These are phyloP conservation scores for Malurus alboscapulatus DNA, from an alignment of 2,113 vertebrate species.

Conservation along the genomic window DNA sequence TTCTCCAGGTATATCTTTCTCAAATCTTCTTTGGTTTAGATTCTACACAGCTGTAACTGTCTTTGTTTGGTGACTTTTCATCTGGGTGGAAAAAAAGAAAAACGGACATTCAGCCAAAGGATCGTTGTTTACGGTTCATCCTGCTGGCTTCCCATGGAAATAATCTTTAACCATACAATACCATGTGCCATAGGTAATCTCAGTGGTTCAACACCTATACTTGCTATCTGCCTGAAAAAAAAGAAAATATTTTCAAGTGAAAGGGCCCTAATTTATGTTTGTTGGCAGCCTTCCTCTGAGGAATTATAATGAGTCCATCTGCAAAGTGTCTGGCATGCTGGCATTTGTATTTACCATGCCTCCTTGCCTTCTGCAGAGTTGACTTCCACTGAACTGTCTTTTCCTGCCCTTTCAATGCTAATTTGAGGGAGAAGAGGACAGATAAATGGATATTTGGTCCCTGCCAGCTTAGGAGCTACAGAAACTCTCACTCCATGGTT, in stretches of 20 bases:
- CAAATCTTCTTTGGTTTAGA: neutral
- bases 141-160: neutral
- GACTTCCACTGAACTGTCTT: neutral
- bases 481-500: neutral
- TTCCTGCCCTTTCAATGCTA: neutral
- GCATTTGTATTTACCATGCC: neutral
- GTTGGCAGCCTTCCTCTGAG: neutral
- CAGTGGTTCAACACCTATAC: neutral
- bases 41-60: neutral
- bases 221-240: neutral
- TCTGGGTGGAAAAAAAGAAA: neutral
- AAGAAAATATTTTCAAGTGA: neutral
- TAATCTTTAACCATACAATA: neutral
- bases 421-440: neutral
- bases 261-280: neutral
- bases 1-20: neutral
- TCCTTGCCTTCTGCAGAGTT: neutral
- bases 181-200: neutral
- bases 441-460: neutral
- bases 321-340: neutral
- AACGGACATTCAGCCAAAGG: neutral
- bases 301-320: slow-evolving; percentile 8
- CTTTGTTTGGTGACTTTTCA: neutral
- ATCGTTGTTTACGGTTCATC: neutral
- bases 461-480: neutral